Evolutionary conservation across 2,797 vertebrate species (phyloP).

Genomic region (Acropternis orthonyx): DNA sequence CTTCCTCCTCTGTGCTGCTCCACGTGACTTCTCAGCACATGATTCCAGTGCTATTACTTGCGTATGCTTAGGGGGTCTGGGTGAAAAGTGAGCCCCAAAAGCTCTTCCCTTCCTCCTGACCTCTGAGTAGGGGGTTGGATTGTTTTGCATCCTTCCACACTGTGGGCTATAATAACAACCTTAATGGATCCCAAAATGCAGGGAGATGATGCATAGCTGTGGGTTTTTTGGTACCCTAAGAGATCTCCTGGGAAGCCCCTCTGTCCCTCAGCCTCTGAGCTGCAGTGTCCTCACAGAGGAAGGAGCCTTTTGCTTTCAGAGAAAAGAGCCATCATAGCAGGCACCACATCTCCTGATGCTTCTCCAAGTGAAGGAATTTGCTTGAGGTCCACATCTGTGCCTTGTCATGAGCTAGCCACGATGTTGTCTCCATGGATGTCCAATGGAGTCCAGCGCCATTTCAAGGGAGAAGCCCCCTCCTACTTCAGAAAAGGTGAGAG

Average conservation of each 20-base stretch:
- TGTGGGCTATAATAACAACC: fast-evolving
- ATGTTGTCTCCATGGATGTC: not conserved
- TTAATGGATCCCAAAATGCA: not conserved
- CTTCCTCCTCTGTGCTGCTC: not conserved
- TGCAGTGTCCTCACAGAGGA: not conserved
- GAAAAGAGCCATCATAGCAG: not conserved
- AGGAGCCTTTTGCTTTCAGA: not conserved
- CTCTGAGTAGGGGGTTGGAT: not conserved
- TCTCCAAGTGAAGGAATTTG: not conserved
- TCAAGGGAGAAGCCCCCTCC: not conserved
- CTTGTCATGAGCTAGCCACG: not conserved
- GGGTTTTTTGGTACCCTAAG: not conserved
- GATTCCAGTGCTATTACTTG: fast-evolving
- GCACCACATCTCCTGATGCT: not conserved
- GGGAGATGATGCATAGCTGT: not conserved
- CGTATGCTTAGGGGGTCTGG: fast-evolving
- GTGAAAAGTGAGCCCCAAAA: not conserved
- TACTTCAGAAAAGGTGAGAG: not conserved
- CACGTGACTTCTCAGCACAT: not conserved
- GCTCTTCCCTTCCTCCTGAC: not conserved
- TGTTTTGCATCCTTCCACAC: not conserved
- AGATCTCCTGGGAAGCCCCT: not conserved
- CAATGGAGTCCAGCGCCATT: not conserved
- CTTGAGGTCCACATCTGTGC: not conserved
- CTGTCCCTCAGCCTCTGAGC: not conserved